Conservation (phyloP, 2,888 invertebrate species). For the Blastobasis adustella region DNA sequence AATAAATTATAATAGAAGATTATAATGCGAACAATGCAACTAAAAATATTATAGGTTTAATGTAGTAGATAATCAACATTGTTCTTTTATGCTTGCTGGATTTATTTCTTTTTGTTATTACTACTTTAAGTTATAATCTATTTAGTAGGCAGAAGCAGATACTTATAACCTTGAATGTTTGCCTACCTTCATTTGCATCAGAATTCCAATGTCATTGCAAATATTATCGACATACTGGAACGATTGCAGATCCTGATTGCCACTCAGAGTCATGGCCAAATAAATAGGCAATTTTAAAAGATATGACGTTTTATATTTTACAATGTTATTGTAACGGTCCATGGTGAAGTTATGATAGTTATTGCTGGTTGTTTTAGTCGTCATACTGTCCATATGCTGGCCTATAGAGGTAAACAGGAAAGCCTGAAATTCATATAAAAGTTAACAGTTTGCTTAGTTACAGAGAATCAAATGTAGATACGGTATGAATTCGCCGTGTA, state of each 20-base stretch:
- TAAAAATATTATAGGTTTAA: not conserved
- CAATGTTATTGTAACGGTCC: constrained; percentile 88
- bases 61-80: not conserved
- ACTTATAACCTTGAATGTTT: too few species aligned
- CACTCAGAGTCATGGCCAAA: constrained; percentile 86
- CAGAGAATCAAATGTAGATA: not conserved
- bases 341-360: constrained; percentile 78
- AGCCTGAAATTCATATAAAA: constrained; percentile 30
- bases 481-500: not conserved
- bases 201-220: constrained; percentile 89
- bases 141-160: too few species aligned
- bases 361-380: constrained; percentile 52
- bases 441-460: not conserved
- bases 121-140: constrained; percentile 11
- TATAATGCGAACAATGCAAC: not conserved
- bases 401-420: constrained; percentile 82
- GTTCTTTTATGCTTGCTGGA: not conserved
- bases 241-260: constrained; percentile 78
- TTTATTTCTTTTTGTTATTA: not conserved
- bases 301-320: constrained; percentile 91
- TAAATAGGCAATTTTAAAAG: constrained; percentile 87
- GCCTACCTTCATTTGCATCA: constrained; percentile 90
- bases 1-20: not conserved
- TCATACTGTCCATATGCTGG: constrained; percentile 84
- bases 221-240: constrained; percentile 85